Evolutionary conservation across 2,797 vertebrate genomes (phyloP), one percentile per base, ranked within the genome.

Genomic region (Sternarchorhynchus goeldii): DNA sequence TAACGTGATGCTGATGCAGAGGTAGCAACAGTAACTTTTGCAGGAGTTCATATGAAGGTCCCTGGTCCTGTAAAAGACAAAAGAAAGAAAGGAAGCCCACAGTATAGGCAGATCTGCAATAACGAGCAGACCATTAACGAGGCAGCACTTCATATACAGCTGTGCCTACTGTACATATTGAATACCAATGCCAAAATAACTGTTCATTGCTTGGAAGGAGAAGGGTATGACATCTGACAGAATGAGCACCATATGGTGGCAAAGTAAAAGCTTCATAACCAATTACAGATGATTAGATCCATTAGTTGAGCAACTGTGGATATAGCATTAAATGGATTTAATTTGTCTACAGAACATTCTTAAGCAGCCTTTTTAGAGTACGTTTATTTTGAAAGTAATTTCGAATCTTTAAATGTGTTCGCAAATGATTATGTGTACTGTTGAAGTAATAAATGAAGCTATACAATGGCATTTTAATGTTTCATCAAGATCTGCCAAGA

Each of bases 401-500:
- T 20, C 34, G 41, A 66, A 72, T 53, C n/a, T n/a, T 50, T 60
- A 5, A 59, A 41, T 67, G 39, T 58, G 31, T 73, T 72, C 14
- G 56, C 21, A 64, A 55, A 66, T 79, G 41, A 41, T 32, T 45
- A 12, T 69, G 25, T 10, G 36, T 18, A 55, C 29, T n/a, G 3
- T 5, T 7, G 4, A 39, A 58, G 64, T 77, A 66, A 70, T 12
- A 76, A 76, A 76, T 71, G 16, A 73, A 73, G 67, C 72, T 62
- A 73, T 77, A 68, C 57, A 32, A 45, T 62, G 18, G 56, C 45
- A 75, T 34, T 74, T 69, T 88, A 84, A 70, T 83, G 78, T 74
- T 80, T 63, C 69, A 56, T 85, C 84, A 83, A 73, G 68, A 84
- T 81, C 86, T 77, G 71, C 75, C 72, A 75, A 67, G 75, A 65